Conservation (phyloP, 2,888 invertebrate species). For the Drosophila colorata region DNA sequence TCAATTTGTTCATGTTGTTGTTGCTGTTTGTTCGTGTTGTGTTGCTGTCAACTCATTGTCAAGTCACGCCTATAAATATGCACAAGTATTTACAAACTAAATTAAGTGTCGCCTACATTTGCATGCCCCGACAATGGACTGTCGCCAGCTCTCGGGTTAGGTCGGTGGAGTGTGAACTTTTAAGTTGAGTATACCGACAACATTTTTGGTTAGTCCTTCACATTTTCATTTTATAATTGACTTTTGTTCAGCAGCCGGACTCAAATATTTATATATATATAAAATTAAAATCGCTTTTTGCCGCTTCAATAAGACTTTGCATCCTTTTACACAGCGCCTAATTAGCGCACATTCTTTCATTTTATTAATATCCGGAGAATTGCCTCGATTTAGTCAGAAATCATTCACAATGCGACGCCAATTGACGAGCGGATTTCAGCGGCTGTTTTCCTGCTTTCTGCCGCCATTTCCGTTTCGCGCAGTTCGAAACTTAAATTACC, state of each 20-base stretch:
- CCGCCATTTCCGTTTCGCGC: constrained; percentile 38
- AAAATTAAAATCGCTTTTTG: constrained; percentile 48
- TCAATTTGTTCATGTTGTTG: constrained; percentile 24
- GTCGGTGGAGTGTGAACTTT: constrained; percentile 22
- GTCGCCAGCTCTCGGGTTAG: constrained; percentile 9
- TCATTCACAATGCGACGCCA: constrained; percentile 29
- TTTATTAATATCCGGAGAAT: constrained; percentile 58
- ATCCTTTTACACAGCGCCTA: constrained; percentile 36
- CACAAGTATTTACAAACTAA: constrained; percentile 71
- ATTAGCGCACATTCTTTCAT: constrained; percentile 57
- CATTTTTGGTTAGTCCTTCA: neutral
- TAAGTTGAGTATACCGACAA: neutral
- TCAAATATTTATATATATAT: constrained; percentile 9
- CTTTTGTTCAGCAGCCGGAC: constrained; percentile 28
- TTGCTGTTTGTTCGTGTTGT: constrained; percentile 11
- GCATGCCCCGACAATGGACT: constrained; percentile 48
- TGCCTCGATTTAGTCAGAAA: constrained; percentile 31
- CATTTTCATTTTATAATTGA: constrained; percentile 38
- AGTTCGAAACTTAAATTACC: constrained; percentile 44
- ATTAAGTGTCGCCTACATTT: constrained; percentile 73
- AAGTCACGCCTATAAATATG: constrained; percentile 56
- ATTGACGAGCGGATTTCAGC: constrained; percentile 23
- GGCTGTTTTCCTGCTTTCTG: constrained; percentile 33
- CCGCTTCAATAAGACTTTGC: constrained; percentile 18
- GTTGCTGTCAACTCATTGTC: constrained; percentile 50